These are phyloP conservation scores for Linnaemya tessellans DNA, from an alignment of 2,888 invertebrate species.

Conservation along the genomic window DNA sequence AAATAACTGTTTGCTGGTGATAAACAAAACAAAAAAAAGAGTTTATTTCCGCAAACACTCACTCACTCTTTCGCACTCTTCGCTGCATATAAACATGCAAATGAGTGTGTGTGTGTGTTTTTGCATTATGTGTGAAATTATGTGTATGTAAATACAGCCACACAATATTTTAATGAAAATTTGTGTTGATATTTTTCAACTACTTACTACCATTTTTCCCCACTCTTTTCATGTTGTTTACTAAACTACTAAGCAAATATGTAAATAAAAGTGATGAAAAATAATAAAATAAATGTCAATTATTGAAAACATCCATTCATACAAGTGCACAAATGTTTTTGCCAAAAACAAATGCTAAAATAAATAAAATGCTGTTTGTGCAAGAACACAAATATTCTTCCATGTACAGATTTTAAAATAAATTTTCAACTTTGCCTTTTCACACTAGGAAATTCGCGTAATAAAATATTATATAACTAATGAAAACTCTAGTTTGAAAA, in stretches of 20 bases:
- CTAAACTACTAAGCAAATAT: slow-evolving; percentile 43
- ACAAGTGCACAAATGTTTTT: not conserved
- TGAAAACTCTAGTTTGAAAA: too few relatives aligned
- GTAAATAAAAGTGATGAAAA: slow-evolving; percentile 17
- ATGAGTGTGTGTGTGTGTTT: not conserved
- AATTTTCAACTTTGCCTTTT: not conserved
- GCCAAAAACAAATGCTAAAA: not conserved
- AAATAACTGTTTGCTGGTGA: slow-evolving; percentile 53
- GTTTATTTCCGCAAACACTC: slow-evolving; percentile 52
- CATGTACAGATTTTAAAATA: not conserved
- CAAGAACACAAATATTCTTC: not conserved
- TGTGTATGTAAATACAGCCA: slow-evolving; percentile 2
- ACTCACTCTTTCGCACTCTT: not conserved
- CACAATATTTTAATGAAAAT: slow-evolving; percentile 29
- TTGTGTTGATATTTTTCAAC: slow-evolving; percentile 11
- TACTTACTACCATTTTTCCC: not conserved
- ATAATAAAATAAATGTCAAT: slow-evolving; percentile 28
- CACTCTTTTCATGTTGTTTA: slow-evolving; percentile 13
- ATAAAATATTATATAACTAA: not conserved
- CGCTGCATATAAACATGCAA: not conserved
- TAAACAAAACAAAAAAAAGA: slow-evolving; percentile 48
- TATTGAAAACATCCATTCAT: slow-evolving; percentile 2
- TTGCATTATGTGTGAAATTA: slow-evolving; percentile 12
- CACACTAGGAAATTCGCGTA: not conserved
- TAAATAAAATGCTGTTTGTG: not conserved